Evolutionary conservation across 2,888 invertebrate species (phyloP).

Genomic region (Dioctria rufipes): DNA sequence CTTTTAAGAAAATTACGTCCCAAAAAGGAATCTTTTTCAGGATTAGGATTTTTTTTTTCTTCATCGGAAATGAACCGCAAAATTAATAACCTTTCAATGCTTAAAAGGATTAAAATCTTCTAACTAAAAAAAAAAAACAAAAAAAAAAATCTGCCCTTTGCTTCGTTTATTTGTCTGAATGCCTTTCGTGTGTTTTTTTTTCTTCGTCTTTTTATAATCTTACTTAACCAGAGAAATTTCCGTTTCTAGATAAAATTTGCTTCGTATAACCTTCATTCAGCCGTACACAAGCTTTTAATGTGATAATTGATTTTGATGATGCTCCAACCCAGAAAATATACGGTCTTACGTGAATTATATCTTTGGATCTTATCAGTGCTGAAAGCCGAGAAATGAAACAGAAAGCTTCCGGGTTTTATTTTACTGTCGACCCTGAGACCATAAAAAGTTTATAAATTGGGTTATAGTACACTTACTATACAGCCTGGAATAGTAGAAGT

Average conservation of each 20-base stretch:
- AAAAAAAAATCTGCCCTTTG: constrained; percentile 16
- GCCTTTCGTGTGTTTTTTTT: neutral
- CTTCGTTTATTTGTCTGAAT: neutral
- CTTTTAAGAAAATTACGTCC: constrained; percentile 34
- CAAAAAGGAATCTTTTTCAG: constrained; percentile 8
- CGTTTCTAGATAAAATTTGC: constrained; percentile 34
- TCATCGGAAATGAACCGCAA: constrained; percentile 49
- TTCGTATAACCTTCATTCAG: constrained; percentile 40
- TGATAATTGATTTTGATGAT: constrained; percentile 53
- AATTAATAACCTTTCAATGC: constrained; percentile 48
- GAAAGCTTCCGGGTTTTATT: constrained; percentile 42
- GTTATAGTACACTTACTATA: constrained; percentile 48
- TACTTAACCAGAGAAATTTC: constrained; percentile 31
- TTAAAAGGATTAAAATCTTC: constrained; percentile 47
- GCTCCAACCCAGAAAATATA: constrained; percentile 44
- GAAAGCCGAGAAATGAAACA: constrained; percentile 4
- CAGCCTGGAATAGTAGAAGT: constrained; percentile 32
- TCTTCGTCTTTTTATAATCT: constrained; percentile 36
- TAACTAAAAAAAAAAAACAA: too few species aligned
- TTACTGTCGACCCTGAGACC: constrained; percentile 52
- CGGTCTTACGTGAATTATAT: constrained; percentile 41
- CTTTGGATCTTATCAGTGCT: constrained; percentile 28
- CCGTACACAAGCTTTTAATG: constrained; percentile 53
- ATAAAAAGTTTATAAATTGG: constrained; percentile 53
- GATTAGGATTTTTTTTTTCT: constrained; percentile 24